Evolutionary conservation across 1,140 invertebrate species (phyloP).

Genomic region (Amyelois transitella): DNA sequence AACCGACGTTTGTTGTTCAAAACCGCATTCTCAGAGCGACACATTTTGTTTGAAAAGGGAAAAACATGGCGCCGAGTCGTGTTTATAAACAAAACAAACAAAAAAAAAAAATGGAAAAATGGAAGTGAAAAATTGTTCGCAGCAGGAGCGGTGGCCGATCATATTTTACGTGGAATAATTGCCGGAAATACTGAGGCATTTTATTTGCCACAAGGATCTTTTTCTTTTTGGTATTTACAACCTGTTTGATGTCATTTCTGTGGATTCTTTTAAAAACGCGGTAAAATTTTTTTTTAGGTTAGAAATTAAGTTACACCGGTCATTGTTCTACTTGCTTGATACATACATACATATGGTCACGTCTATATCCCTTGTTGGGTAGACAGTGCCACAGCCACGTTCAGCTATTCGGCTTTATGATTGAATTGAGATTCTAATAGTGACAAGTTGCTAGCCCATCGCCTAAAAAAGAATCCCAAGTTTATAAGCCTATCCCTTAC

Average conservation of each 20-base stretch:
- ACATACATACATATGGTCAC: too few species aligned
- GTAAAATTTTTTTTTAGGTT: background rate
- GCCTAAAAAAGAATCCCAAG: too few species aligned
- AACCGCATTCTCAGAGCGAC: background rate
- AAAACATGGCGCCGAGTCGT: background rate
- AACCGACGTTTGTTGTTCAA: background rate
- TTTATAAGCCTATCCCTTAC: too few species aligned
- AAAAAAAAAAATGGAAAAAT: conserved; percentile 2
- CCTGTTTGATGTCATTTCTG: background rate
- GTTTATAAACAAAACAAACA: conserved; percentile 8
- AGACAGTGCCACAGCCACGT: too few species aligned
- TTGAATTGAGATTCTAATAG: too few species aligned
- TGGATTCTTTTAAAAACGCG: background rate
- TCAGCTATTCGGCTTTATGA: too few species aligned
- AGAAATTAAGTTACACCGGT: background rate
- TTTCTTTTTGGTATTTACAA: too few species aligned
- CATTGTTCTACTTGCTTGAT: too few species aligned
- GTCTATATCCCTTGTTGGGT: too few species aligned
- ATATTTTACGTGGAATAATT: conserved; percentile 13
- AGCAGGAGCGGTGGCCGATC: background rate
- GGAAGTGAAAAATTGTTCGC: conserved; percentile 9
- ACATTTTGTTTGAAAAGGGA: conserved; percentile 1
- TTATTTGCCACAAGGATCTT: background rate
- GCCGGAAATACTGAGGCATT: conserved; percentile 2
- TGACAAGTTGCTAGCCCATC: too few species aligned